phyloP scores from a whole-genome alignment of 2,797 vertebrate species.

The Enteromius paludinosus region DNA sequence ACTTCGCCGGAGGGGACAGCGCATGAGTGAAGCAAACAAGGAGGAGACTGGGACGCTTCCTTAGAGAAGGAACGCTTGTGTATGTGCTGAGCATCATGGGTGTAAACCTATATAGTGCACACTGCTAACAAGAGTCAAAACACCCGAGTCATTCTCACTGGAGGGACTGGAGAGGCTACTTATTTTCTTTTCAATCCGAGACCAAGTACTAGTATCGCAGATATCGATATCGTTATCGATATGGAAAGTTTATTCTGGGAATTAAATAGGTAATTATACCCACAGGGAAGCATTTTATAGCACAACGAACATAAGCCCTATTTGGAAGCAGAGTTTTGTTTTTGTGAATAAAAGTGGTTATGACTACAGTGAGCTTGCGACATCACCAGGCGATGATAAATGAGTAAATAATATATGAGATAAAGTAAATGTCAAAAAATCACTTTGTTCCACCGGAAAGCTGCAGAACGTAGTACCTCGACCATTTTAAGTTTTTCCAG shows the following conservation, averaged over 20 bases:
- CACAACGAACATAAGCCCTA: not conserved
- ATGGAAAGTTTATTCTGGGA: not conserved
- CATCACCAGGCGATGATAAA: not conserved
- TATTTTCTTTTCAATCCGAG: not conserved
- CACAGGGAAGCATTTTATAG: not conserved
- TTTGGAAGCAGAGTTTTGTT: not conserved
- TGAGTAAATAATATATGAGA: not conserved
- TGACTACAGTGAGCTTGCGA: not conserved
- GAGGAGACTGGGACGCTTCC: slow-evolving; percentile 6
- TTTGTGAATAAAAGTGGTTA: not conserved
- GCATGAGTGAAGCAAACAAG: slow-evolving; percentile 10
- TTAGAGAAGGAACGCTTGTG: not conserved
- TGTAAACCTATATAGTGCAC: slow-evolving; percentile 20
- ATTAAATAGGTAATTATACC: slow-evolving; percentile 17
- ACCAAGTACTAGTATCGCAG: not conserved
- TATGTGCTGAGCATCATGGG: not conserved
- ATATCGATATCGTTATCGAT: not conserved
- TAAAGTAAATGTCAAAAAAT: not conserved
- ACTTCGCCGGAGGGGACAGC: slow-evolving; percentile 14
- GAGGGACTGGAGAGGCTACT: not conserved
- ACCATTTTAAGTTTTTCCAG: not conserved
- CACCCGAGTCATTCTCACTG: slow-evolving; percentile 21
- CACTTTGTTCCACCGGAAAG: not conserved
- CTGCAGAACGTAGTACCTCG: not conserved
- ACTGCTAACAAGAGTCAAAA: slow-evolving; percentile 1